Conservation (phyloP, 2,113 vertebrate species). For the Todiramphus chloris region DNA sequence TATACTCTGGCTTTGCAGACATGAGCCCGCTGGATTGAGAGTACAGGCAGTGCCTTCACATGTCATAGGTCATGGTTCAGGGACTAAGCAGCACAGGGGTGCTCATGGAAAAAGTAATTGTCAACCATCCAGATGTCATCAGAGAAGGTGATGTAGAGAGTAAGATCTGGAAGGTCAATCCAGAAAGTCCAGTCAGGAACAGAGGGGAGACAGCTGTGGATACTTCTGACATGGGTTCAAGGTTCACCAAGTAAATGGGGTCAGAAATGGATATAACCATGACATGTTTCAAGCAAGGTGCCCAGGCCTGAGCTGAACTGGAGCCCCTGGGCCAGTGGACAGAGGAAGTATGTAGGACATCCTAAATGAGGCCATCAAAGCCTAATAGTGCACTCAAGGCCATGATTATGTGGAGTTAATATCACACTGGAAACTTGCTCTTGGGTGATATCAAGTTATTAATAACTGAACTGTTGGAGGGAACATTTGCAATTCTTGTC, state of each 20-base stretch:
- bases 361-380: neutral
- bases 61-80: fast-evolving
- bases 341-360: neutral
- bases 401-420: neutral
- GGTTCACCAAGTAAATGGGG: neutral
- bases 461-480: neutral
- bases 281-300: neutral
- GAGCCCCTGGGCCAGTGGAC: neutral
- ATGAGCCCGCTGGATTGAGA: too few species aligned
- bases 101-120: neutral
- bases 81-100: neutral
- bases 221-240: neutral
- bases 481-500: neutral
- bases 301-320: neutral
- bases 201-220: neutral
- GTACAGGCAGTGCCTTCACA: neutral
- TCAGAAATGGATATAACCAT: neutral
- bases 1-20: too few species aligned
- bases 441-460: neutral
- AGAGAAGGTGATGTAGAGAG: neutral
- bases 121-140: neutral
- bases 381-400: too few species aligned
- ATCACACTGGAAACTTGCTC: neutral
- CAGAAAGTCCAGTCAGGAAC: neutral
- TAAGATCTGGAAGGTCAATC: neutral